A percentile compares a stretch with the other conserved stretches of the same genome.
These are phyloP conservation scores for Dendrolimus houi DNA, from an alignment of 2,888 invertebrate genomes.

Conservation along the genomic window DNA sequence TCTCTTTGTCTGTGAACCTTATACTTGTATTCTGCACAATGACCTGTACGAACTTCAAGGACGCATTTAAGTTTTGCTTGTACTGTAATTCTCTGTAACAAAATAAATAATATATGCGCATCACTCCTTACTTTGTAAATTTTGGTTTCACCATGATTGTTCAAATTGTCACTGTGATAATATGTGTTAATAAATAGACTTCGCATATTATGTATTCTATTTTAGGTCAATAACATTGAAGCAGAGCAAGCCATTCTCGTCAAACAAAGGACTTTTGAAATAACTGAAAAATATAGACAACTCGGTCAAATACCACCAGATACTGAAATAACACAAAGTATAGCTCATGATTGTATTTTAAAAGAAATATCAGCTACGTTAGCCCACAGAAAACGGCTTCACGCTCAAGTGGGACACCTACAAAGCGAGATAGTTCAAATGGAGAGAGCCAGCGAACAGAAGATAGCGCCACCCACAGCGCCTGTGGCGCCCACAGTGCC, in stretches of 20 bases:
- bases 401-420: conserved; percentile 85
- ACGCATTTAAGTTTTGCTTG: no score
- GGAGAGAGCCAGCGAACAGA: conserved; percentile 82
- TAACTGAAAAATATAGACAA: conserved; percentile 82
- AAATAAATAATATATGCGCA: no score
- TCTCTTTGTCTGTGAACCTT: no score
- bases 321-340: conserved; percentile 78
- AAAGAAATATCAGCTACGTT: conserved; percentile 91
- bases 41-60: no score
- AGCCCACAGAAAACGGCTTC: conserved; percentile 88
- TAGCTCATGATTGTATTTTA: conserved; percentile 88
- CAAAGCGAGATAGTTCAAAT: conserved; percentile 86
- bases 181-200: no score
- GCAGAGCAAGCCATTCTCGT: conserved; percentile 85
- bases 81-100: no score
- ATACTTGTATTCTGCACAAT: no score
- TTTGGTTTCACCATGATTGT: no score
- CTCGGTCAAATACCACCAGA: conserved; percentile 72
- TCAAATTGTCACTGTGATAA: no score
- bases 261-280: conserved; percentile 83
- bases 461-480: conserved; percentile 43
- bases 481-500: conserved; percentile 52
- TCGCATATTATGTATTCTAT: conserved; percentile 12
- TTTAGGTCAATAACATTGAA: conserved; percentile 80
- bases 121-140: no score